A percentile compares a stretch with the other conserved stretches of the same genome.
Evolutionary conservation across 2,113 vertebrate species (phyloP).

Genomic region (Tetrax tetrax): DNA sequence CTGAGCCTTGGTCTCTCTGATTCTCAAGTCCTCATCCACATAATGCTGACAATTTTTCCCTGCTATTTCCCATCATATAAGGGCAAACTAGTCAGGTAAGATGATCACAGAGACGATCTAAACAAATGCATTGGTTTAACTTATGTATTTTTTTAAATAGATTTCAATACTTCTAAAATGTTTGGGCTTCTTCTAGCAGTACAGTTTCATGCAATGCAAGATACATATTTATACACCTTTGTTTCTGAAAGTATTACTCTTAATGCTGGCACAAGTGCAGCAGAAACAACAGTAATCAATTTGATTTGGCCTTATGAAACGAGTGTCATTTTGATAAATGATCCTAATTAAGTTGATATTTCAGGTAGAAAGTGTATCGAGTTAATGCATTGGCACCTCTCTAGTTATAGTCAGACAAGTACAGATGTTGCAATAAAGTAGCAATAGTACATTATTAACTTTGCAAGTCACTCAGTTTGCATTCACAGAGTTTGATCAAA

Average conservation of each 20-base stretch:
- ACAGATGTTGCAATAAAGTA: conserved; percentile 59
- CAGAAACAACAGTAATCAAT: conserved; percentile 71
- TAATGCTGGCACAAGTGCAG: conserved; percentile 37
- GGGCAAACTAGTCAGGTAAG: not conserved
- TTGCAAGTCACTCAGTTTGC: conserved; percentile 26
- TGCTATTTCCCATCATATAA: not conserved
- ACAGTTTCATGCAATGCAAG: not conserved
- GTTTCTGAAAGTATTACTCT: conserved; percentile 49
- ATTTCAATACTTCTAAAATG: not conserved
- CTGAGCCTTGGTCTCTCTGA: not conserved
- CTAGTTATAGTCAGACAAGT: conserved; percentile 58
- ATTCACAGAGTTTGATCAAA: conserved; percentile 53
- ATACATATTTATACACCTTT: conserved; percentile 19
- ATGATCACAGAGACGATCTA: not conserved
- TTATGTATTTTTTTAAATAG: not conserved
- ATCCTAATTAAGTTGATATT: conserved; percentile 77
- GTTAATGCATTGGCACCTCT: conserved; percentile 58
- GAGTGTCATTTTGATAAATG: conserved; percentile 79
- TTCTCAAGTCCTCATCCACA: not conserved
- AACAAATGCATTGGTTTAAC: not conserved
- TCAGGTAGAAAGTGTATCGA: conserved; percentile 72
- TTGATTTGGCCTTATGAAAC: conserved; percentile 74
- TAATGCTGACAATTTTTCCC: not conserved
- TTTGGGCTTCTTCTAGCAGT: not conserved
- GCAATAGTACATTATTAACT: conserved; percentile 54